phyloP scores from a whole-genome alignment of 2,888 invertebrate species.

The Ophonus ardosiacus region DNA sequence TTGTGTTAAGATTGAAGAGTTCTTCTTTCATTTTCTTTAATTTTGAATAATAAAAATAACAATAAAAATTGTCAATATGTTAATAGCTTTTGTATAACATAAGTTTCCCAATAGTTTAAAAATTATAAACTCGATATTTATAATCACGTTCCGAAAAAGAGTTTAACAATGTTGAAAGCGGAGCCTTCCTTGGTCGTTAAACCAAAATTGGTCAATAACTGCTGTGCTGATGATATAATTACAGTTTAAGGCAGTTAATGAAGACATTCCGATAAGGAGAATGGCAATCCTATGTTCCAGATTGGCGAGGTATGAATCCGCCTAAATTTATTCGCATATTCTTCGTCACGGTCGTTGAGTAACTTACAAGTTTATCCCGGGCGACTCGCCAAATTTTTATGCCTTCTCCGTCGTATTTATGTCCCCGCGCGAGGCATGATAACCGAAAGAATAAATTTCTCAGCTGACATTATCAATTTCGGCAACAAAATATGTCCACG shows the following conservation, averaged over 20 bases:
- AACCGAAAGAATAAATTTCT: slow-evolving; percentile 46
- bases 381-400: slow-evolving; percentile 45
- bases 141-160: background rate
- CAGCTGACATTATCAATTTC: slow-evolving; percentile 50
- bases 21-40: no score
- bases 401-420: slow-evolving; percentile 5
- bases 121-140: no score
- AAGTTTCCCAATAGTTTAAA: no score
- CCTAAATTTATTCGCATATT: slow-evolving; percentile 42
- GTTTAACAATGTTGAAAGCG: background rate
- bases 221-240: slow-evolving; percentile 27
- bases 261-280: slow-evolving; percentile 35
- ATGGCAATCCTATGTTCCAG: slow-evolving; percentile 45
- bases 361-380: slow-evolving; percentile 39
- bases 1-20: no score
- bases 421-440: slow-evolving; percentile 3
- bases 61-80: no score
- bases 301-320: slow-evolving; percentile 27
- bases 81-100: no score
- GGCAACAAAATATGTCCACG: slow-evolving; percentile 35
- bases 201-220: slow-evolving; percentile 40
- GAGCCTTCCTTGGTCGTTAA: slow-evolving; percentile 7
- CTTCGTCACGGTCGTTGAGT: slow-evolving; percentile 28
- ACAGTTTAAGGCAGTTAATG: slow-evolving; percentile 30
- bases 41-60: no score